Evolutionary conservation across 2,797 vertebrate species (phyloP).

Genomic region (Microctenopoma stevenorrisi): DNA sequence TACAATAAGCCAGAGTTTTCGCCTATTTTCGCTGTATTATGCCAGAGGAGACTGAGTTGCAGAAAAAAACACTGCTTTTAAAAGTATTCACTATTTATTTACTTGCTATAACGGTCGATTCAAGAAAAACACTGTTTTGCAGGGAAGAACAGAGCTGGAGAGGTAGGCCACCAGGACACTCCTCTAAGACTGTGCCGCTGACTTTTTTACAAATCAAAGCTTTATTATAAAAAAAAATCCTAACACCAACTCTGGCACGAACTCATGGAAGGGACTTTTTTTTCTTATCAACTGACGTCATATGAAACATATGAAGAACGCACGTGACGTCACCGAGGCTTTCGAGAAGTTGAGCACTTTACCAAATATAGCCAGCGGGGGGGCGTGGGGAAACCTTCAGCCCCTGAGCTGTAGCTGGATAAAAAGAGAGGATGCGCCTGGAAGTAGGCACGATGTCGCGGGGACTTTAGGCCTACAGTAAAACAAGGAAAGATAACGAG

Average conservation of each 20-base stretch:
- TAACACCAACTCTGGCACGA: not conserved
- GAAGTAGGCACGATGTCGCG: slow-evolving; percentile 8
- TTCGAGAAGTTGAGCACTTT: slow-evolving; percentile 20
- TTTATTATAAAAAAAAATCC: too few relatives aligned
- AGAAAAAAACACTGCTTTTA: too few relatives aligned
- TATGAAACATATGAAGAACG: slow-evolving; percentile 4
- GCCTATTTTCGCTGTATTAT: too few relatives aligned
- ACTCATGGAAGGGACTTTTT: not conserved
- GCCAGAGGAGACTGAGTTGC: too few relatives aligned
- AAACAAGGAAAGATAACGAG: not conserved
- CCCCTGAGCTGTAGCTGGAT: slow-evolving; percentile 11
- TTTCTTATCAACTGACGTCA: not conserved
- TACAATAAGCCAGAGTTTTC: too few relatives aligned
- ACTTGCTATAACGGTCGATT: too few relatives aligned
- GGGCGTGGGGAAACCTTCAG: slow-evolving; percentile 51
- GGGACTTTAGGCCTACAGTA: not conserved
- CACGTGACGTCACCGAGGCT: slow-evolving; percentile 1
- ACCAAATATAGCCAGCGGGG: slow-evolving; percentile 66
- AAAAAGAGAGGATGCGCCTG: slow-evolving; percentile 32
- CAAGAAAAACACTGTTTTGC: too few relatives aligned
- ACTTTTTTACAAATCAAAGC: too few relatives aligned
- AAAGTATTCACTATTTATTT: too few relatives aligned
- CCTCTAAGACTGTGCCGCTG: too few relatives aligned
- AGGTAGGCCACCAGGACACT: too few relatives aligned
- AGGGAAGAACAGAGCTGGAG: too few relatives aligned